Evolutionary conservation across 1,140 invertebrate genomes (phyloP).

Genomic region (Drosophila kohkoa): DNA sequence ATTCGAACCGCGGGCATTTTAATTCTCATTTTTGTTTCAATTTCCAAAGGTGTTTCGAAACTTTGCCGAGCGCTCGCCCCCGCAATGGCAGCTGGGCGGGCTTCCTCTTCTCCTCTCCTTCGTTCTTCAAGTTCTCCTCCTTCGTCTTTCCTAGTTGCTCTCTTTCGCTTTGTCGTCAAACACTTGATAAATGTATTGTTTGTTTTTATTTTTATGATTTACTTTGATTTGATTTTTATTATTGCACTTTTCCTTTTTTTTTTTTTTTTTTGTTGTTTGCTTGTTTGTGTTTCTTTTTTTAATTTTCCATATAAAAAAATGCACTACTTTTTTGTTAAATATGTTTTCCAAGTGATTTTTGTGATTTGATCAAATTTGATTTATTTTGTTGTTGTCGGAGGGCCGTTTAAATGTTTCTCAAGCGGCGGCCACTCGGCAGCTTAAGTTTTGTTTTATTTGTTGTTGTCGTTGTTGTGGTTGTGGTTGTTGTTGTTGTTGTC

Average conservation of each 20-base stretch:
- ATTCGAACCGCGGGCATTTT: constrained; percentile 97
- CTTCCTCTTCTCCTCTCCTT: constrained; percentile 30
- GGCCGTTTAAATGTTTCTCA: constrained; percentile 23
- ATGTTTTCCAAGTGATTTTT: background rate
- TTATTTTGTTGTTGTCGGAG: background rate
- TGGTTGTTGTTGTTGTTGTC: constrained; percentile 39
- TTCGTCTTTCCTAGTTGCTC: constrained; percentile 13
- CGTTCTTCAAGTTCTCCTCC: constrained; percentile 8
- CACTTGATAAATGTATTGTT: constrained; percentile 43
- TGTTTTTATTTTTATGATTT: constrained; percentile 14
- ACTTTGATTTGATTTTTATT: constrained; percentile 22
- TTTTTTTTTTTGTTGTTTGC: constrained; percentile 25
- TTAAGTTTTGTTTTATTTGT: constrained; percentile 31
- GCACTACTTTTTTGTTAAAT: constrained; percentile 23
- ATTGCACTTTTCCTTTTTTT: constrained; percentile 37
- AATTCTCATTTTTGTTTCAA: constrained; percentile 94
- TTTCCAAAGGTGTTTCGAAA: constrained; percentile 71
- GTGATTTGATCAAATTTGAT: background rate
- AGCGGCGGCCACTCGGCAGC: constrained; percentile 15
- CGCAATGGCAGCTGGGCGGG: constrained; percentile 45
- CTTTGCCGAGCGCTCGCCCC: constrained; percentile 63
- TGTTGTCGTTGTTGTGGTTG: constrained; percentile 22
- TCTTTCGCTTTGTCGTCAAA: constrained; percentile 4
- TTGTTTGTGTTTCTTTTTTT: background rate
- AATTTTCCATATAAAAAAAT: constrained; percentile 45